phyloP scores from a whole-genome alignment of 1,140 invertebrate genomes.

The Heliothis virescens region DNA sequence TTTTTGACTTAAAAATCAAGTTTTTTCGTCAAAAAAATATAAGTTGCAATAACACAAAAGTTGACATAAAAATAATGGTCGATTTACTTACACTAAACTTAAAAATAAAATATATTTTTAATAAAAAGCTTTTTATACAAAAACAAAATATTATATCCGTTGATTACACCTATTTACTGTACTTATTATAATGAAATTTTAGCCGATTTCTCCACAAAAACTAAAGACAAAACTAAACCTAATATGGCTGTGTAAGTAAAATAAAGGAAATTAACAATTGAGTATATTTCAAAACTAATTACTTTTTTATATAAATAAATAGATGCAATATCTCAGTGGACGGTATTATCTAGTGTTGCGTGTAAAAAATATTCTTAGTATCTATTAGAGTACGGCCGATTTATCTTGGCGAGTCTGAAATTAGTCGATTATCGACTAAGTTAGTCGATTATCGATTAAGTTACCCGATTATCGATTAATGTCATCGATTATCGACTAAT shows the following conservation, averaged over 20 bases:
- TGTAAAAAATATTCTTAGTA: slow-evolving; percentile 48
- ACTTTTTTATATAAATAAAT: slow-evolving; percentile 47
- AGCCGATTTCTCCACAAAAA: slow-evolving; percentile 22
- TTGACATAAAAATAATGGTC: slow-evolving; percentile 26
- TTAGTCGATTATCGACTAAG: too few relatives aligned
- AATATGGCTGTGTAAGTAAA: slow-evolving; percentile 44
- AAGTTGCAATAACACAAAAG: not conserved
- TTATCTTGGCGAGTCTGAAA: too few relatives aligned
- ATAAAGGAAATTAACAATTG: slow-evolving; percentile 34
- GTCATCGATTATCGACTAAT: too few relatives aligned
- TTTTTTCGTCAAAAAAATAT: not conserved
- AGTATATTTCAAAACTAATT: slow-evolving; percentile 51
- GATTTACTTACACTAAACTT: slow-evolving; percentile 4
- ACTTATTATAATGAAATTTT: not conserved
- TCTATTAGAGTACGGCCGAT: slow-evolving; percentile 5
- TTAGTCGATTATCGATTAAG: too few relatives aligned
- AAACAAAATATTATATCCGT: not conserved
- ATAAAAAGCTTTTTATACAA: slow-evolving; percentile 17
- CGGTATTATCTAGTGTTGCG: slow-evolving; percentile 34
- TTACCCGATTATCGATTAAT: too few relatives aligned
- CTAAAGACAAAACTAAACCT: slow-evolving; percentile 9
- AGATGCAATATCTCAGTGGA: slow-evolving; percentile 42
- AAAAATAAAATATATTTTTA: slow-evolving; percentile 14
- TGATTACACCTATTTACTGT: not conserved
- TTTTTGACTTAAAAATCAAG: not conserved